Evolutionary conservation across 2,797 vertebrate genomes (phyloP), one percentile per base, ranked within the genome.

Genomic region (Bufotes viridis): DNA sequence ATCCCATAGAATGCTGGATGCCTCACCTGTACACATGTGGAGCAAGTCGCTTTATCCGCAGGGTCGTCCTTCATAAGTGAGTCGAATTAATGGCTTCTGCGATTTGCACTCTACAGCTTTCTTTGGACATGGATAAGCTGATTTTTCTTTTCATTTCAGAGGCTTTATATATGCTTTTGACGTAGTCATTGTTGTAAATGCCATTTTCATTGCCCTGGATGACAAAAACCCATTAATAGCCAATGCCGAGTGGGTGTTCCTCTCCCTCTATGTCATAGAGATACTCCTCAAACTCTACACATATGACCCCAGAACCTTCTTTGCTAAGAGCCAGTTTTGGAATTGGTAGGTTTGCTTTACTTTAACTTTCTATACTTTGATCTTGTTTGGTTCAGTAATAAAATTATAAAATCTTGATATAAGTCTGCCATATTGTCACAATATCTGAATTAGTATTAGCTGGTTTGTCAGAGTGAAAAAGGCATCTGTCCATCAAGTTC

Each of bases 251-350:
- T 98, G 98, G 98, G 94, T 91, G 1, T 99, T 99, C 88, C 95
- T 99, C 76, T 90, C 92, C 7, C 93, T 98, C 0, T 98, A 98
- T 78, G 26, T 98, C 53, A 81, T 96, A 1, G 97, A 99, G 94
- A 97, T 99, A 90, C 96, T 93, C 74, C 94, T 98, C 67, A 99
- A 99, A 90, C 93, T 98, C n/a, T 99, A 98, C 90, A 96, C 96
- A 0, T 96, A 96, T 0, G 97, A 99, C 87, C 97, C 97, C 0
- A 93, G 95, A 15, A 91, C 92, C 0, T 98, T 98, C 90, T 98
- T 97, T 70, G 95, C 95, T 90, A 96, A 90, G 89, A 96, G 96
- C 90, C 96, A 95, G 90, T 98, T 98, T 94, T 99, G 97, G 98
- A 99, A 99, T 94, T 98, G 98, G 98, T 98, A 90, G 95, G 94